A percentile compares a stretch with the other conserved stretches of the same genome.
phyloP scores from a whole-genome alignment of 2,888 invertebrate species.

The Xylota sylvarum region DNA sequence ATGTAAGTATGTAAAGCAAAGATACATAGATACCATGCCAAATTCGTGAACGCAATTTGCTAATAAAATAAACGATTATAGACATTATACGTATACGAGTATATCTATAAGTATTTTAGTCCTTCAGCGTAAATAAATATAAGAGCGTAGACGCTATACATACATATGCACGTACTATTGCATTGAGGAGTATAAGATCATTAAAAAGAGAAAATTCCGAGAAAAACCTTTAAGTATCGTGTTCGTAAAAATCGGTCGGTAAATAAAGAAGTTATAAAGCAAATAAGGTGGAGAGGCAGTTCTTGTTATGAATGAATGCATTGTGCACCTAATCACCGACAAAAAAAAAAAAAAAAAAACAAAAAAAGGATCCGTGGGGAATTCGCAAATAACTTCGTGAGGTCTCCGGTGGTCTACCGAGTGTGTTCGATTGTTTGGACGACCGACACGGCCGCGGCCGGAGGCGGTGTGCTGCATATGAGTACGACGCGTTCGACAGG shows the following conservation, averaged over 20 bases:
- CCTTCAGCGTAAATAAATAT: neutral
- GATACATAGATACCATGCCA: too few species aligned
- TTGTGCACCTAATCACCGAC: conserved; percentile 74
- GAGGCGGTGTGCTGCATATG: conserved; percentile 31
- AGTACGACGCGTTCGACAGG: conserved; percentile 8
- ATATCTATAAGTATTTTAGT: neutral
- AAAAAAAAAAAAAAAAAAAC: conserved; percentile 38
- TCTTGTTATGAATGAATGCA: conserved; percentile 76
- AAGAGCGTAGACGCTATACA: neutral
- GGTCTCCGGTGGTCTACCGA: conserved; percentile 75
- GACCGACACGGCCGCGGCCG: neutral
- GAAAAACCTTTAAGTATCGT: conserved; percentile 71
- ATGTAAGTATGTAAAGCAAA: too few species aligned
- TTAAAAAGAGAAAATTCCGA: conserved; percentile 69
- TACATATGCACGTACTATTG: conserved; percentile 3
- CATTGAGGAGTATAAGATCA: conserved; percentile 54
- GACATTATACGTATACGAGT: neutral
- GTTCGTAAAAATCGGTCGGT: conserved; percentile 73
- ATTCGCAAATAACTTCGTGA: conserved; percentile 70
- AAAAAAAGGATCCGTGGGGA: conserved; percentile 64
- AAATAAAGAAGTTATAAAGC: conserved; percentile 76
- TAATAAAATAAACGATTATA: neutral
- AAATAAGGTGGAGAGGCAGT: conserved; percentile 70
- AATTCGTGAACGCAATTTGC: neutral
- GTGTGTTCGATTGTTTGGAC: conserved; percentile 63